phyloP scores from a whole-genome alignment of 2,113 vertebrate genomes.

The Ctenodactylus gundi region DNA sequence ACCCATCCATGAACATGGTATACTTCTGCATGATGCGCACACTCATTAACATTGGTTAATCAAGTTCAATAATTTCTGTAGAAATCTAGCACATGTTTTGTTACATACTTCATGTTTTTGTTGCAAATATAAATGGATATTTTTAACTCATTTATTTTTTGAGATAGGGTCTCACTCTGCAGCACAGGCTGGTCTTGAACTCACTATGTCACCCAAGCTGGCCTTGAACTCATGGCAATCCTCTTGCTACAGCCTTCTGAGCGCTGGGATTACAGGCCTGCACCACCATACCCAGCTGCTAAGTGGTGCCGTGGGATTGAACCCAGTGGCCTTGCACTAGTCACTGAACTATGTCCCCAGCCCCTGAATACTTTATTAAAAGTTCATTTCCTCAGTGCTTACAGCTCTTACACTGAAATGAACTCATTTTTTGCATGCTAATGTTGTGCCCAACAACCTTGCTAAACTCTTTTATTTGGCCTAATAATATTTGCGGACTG shows the following conservation, averaged over 20 bases:
- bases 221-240: no score
- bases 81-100: not conserved
- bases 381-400: slow-evolving; percentile 16
- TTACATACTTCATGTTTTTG: not conserved
- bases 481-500: not conserved
- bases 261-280: no score
- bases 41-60: not conserved
- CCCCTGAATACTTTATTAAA: not conserved
- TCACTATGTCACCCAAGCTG: no score
- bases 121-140: not conserved
- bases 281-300: no score
- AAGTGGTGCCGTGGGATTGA: no score
- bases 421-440: not conserved
- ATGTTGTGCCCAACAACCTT: not conserved
- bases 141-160: no score
- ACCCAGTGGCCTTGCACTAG: no score
- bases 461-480: not conserved
- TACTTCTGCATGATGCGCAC: not conserved
- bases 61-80: slow-evolving; percentile 24
- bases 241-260: no score
- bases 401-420: not conserved
- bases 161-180: no score
- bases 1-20: not conserved
- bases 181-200: no score
- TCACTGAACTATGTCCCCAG: no score